These are phyloP conservation scores for Enoplosus armatus DNA, from an alignment of 2,797 vertebrate species.

Conservation along the genomic window DNA sequence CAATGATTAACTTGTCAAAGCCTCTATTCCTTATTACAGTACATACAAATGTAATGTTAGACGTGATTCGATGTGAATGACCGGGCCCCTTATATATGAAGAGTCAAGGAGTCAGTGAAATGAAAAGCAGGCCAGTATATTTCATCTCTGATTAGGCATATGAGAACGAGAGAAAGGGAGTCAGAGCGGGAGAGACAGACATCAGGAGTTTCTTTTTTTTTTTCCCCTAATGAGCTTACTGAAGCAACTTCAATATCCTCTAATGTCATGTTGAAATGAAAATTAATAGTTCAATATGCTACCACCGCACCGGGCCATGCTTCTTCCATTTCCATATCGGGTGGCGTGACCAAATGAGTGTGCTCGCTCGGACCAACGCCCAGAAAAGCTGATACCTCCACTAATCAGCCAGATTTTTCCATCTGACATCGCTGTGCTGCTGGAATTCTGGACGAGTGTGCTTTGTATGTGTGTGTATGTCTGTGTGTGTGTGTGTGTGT, in stretches of 20 bases:
- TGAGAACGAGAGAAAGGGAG: conserved; percentile 49
- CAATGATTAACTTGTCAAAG: conserved; percentile 55
- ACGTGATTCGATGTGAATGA: conserved; percentile 47
- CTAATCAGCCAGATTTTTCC: conserved; percentile 85
- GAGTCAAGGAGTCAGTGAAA: conserved; percentile 68
- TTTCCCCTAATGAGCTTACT: conserved; percentile 81
- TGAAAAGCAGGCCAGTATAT: conserved; percentile 76
- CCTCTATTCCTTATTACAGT: conserved; percentile 45
- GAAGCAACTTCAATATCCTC: conserved; percentile 86
- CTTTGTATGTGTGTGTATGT: conserved; percentile 29
- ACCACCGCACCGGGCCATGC: conserved; percentile 74
- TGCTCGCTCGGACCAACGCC: conserved; percentile 72
- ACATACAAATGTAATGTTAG: conserved; percentile 58
- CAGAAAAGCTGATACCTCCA: conserved; percentile 82
- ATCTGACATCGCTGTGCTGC: conserved; percentile 70
- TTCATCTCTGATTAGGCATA: conserved; percentile 76
- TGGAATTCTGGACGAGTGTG: conserved; percentile 51
- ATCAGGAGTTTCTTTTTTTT: conserved; percentile 66
- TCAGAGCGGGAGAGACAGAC: conserved; percentile 48
- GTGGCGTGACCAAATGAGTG: conserved; percentile 88
- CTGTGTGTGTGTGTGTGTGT: conserved; percentile 28
- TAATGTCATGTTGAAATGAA: conserved; percentile 89
- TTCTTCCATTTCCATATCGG: conserved; percentile 86
- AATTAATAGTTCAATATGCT: conserved; percentile 86
- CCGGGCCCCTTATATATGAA: conserved; percentile 49